These are phyloP conservation scores for Tuberolachnus salignus DNA, from an alignment of 2,888 invertebrate genomes.

Conservation along the genomic window DNA sequence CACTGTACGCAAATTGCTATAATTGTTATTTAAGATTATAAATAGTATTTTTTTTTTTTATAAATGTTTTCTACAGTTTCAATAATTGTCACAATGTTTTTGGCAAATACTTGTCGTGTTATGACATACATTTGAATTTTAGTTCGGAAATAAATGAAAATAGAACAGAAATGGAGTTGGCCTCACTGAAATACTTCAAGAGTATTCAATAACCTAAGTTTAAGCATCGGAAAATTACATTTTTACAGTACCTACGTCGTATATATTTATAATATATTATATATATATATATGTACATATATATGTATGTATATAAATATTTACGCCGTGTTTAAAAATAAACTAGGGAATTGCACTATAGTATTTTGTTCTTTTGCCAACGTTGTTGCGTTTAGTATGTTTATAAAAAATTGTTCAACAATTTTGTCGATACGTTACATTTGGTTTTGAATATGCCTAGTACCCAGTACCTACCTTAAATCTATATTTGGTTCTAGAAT, in stretches of 20 bases:
- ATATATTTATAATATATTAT: too few species aligned
- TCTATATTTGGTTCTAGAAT: too few species aligned
- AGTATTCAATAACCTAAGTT: too few species aligned
- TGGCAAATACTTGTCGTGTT: neutral
- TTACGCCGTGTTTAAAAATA: constrained; percentile 17
- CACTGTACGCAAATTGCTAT: too few species aligned
- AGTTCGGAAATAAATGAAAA: constrained; percentile 6
- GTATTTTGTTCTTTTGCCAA: constrained; percentile 17
- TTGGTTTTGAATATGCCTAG: too few species aligned
- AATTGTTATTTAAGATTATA: too few species aligned
- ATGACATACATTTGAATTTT: neutral
- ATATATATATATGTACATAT: neutral
- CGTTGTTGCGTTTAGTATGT: neutral
- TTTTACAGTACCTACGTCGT: too few species aligned
- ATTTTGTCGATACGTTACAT: too few species aligned
- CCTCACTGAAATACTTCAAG: neutral
- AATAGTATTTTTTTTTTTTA: too few species aligned
- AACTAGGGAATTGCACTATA: constrained; percentile 1
- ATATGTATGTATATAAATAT: too few species aligned
- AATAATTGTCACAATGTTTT: constrained; percentile 7
- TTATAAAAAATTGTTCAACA: neutral
- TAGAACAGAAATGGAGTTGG: neutral
- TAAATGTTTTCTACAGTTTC: neutral
- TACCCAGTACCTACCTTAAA: too few species aligned
- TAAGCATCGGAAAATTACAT: neutral